Evolutionary conservation across 2,888 invertebrate species (phyloP), one percentile per base, ranked within the genome.

Genomic region (Eugnorisma glareosa): DNA sequence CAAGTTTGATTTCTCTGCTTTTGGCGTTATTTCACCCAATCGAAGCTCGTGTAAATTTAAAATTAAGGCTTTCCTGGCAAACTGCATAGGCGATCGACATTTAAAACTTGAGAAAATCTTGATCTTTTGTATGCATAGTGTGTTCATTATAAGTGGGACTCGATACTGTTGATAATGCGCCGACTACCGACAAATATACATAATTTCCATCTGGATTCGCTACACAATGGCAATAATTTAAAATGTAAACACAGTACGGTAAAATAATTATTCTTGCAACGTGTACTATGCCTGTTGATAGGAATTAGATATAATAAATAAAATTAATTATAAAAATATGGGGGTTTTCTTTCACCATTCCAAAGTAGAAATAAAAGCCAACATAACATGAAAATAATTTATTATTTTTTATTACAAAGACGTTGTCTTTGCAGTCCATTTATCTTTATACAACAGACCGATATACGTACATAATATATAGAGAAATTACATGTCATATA

Each of bases 291-390:
- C 94, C 95, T 94, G 94, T 95, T 95, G 93, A 96, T 96, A 96
- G 96, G 94, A 94, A 93, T 93, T 96, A 96, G 96, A 94, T 96
- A 94, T 96, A 95, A 95, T 96, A 96, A 96, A 96, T 96, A 96
- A 95, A 95, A 95, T 94, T 95, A 96, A 96, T 94, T 94, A 95
- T 94, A 94, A 91, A 93, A 89, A 81, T 74, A 70, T 70, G 79
- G 83, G 75, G 75, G 86, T 93, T 94, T 93, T 91, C 85, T 91
- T 92, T 90, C 73, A 81, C 81, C 80, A 71, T 69, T 81, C 67
- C 73, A 69, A 72, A 37, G 40, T 57, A 73, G 54, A 84, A 88
- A 83, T 82, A 72, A 89, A 88, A 88, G 37, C 48, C 57, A 63
- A 6, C 11, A 43, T 73, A 81, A 73, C 68, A 67, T 78, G 83